Percentiles rank a stretch among this genome's conserved stretches.
phyloP scores from a whole-genome alignment of 2,113 vertebrate species.

The Rhodinocichla rosea region DNA sequence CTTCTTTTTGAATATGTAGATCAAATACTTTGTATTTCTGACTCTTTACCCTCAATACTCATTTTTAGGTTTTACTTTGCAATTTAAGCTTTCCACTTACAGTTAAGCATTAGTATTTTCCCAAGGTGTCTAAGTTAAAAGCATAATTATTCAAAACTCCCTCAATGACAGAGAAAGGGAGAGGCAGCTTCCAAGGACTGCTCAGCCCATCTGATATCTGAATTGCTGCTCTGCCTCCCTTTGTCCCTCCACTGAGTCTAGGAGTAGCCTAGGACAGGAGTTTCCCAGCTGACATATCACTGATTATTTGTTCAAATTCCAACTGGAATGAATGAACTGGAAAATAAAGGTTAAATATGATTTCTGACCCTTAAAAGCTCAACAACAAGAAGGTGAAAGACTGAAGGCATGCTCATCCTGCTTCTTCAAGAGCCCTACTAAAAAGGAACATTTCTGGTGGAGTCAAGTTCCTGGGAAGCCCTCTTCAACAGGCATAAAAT shows the following conservation, averaged over 20 bases:
- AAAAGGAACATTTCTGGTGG: background rate
- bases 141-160: background rate
- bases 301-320: background rate
- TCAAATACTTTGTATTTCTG: background rate
- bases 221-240: background rate
- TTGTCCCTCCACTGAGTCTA: background rate
- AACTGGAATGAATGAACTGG: background rate
- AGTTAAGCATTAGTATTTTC: background rate
- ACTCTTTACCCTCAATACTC: background rate
- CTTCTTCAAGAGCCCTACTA: background rate
- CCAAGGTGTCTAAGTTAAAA: background rate
- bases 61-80: background rate
- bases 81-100: background rate
- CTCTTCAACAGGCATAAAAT: background rate
- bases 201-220: background rate
- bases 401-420: background rate
- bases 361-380: background rate
- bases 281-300: background rate
- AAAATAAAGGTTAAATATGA: background rate
- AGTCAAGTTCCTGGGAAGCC: background rate
- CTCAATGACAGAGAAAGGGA: background rate
- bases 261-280: background rate
- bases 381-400: background rate
- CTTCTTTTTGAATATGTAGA: background rate
- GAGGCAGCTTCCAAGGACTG: background rate